These are phyloP conservation scores for Helobdella robusta DNA, from an alignment of 2,888 invertebrate genomes.

Conservation along the genomic window DNA sequence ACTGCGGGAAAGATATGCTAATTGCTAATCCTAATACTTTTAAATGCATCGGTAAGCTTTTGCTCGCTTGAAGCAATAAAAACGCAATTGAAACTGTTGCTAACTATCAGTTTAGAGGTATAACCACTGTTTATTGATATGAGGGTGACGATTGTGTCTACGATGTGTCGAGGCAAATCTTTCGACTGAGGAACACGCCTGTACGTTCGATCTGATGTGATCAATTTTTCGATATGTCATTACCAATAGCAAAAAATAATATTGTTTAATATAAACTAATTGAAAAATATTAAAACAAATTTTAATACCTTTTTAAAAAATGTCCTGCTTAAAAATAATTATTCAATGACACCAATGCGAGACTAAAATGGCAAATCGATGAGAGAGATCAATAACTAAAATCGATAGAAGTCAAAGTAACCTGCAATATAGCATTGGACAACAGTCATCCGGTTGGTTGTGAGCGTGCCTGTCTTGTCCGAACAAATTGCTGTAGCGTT, in stretches of 20 bases:
- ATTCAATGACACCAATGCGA: neutral
- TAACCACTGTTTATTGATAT: constrained; percentile 92
- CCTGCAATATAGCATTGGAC: constrained; percentile 92
- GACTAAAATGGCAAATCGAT: neutral
- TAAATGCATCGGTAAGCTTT: too few relatives aligned
- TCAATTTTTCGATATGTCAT: neutral
- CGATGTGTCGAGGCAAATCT: constrained; percentile 73
- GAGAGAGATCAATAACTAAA: too few relatives aligned
- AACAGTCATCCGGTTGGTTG: constrained; percentile 88
- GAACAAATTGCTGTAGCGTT: constrained; percentile 99
- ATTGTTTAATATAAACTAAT: neutral
- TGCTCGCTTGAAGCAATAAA: too few relatives aligned
- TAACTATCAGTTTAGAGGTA: constrained; percentile 65
- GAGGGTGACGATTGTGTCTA: constrained; percentile 71
- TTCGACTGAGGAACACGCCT: neutral
- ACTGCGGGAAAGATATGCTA: too few relatives aligned
- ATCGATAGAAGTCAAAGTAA: too few relatives aligned
- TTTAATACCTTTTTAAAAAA: neutral
- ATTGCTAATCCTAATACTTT: too few relatives aligned
- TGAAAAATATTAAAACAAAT: neutral
- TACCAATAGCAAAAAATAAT: neutral
- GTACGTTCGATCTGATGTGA: constrained; percentile 13
- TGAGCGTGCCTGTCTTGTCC: constrained; percentile 97
- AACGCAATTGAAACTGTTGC: too few relatives aligned
- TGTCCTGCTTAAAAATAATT: neutral